These are phyloP conservation scores for Acanthurus lineatus DNA, from an alignment of 2,797 vertebrate species.

Conservation along the genomic window DNA sequence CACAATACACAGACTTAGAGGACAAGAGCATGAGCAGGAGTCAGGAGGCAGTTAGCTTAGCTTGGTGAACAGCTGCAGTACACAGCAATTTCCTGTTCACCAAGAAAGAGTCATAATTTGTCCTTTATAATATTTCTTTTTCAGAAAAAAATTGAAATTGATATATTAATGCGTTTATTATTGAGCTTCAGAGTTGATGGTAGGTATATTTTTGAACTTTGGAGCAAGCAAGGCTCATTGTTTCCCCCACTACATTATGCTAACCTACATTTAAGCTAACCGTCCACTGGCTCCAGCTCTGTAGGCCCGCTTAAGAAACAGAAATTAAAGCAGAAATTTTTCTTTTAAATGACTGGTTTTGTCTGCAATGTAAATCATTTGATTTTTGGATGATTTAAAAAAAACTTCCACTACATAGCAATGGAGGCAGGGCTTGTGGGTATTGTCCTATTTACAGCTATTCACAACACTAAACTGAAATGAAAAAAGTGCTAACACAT, in stretches of 20 bases:
- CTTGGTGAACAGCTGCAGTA: not conserved
- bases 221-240: not conserved
- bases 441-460: not conserved
- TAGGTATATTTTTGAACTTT: not conserved
- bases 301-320: not conserved
- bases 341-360: not conserved
- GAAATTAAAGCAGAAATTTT: no score
- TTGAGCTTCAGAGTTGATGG: not conserved
- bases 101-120: not conserved
- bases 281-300: not conserved
- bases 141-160: no score
- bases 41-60: slow-evolving; percentile 2
- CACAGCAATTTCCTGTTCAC: not conserved
- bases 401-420: not conserved
- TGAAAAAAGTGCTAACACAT: not conserved
- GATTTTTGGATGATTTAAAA: not conserved
- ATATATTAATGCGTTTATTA: not conserved
- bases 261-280: not conserved
- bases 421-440: not conserved
- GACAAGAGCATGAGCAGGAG: not conserved
- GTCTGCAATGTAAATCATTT: not conserved
- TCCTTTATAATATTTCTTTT: no score
- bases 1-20: no score
- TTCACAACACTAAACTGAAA: not conserved
- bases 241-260: not conserved